A percentile compares a stretch with the other conserved stretches of the same genome.
Evolutionary conservation across 2,113 vertebrate genomes (phyloP).

Genomic region (Hemicordylus capensis): DNA sequence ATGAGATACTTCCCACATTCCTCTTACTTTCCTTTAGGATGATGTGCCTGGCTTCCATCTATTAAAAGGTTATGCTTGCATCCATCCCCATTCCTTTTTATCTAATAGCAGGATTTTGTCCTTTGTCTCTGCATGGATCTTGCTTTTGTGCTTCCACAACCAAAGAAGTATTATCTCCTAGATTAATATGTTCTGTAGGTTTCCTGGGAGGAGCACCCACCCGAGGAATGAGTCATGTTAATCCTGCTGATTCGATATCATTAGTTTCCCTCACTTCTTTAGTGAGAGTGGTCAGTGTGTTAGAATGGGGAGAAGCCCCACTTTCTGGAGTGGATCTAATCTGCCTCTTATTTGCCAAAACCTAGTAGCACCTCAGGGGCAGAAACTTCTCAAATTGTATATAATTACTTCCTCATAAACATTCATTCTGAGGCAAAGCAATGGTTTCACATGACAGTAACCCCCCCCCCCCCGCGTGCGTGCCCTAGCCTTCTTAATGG

Average conservation of each 20-base stretch:
- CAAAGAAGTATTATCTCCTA: too few relatives aligned
- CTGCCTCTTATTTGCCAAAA: background rate
- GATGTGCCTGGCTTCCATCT: background rate
- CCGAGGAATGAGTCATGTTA: background rate
- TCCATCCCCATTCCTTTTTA: background rate
- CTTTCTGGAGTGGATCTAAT: background rate
- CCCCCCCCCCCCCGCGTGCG: slow-evolving; percentile 2
- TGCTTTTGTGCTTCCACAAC: background rate
- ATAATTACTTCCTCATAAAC: slow-evolving; percentile 19
- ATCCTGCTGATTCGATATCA: background rate
- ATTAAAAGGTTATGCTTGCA: background rate
- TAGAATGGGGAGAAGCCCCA: background rate
- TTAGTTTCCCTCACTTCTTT: background rate
- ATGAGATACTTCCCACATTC: too few relatives aligned
- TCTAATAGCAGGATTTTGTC: background rate
- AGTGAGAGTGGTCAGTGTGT: background rate
- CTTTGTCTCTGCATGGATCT: background rate
- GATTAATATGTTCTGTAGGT: background rate
- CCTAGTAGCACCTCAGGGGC: background rate
- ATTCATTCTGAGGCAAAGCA: slow-evolving; percentile 12
- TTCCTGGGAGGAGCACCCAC: background rate
- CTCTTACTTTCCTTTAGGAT: background rate
- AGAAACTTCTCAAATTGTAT: background rate
- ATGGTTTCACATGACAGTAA: slow-evolving; percentile 24
- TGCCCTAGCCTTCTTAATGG: slow-evolving; percentile 22